Evolutionary conservation across 2,113 vertebrate genomes (phyloP).

Genomic region (Passer domesticus): DNA sequence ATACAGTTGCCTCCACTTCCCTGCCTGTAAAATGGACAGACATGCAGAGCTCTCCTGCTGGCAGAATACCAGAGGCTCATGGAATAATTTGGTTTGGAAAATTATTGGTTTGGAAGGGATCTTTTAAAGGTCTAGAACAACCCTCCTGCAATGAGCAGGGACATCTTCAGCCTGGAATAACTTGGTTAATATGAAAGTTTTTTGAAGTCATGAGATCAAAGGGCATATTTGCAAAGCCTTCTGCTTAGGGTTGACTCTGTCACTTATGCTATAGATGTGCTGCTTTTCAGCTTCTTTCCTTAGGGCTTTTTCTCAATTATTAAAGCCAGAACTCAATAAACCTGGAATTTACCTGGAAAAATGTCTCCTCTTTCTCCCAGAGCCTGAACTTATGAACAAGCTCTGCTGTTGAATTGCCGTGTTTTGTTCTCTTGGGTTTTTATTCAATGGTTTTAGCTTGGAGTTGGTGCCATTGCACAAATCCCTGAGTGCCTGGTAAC

Average conservation of each 20-base stretch:
- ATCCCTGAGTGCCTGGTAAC: rapidly evolving
- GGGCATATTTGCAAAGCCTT: background rate
- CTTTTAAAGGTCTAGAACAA: background rate
- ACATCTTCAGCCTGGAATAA: background rate
- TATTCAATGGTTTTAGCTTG: background rate
- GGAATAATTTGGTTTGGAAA: background rate
- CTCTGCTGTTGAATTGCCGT: background rate
- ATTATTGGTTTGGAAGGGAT: background rate
- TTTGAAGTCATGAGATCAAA: background rate
- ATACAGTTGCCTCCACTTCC: background rate
- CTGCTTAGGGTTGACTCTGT: background rate
- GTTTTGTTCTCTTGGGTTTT: background rate
- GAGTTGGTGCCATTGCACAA: background rate
- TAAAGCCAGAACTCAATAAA: background rate
- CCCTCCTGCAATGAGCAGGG: background rate
- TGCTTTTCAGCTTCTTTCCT: background rate
- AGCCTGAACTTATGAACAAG: background rate
- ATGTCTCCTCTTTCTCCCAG: background rate
- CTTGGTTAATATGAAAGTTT: background rate
- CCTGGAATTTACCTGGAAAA: background rate
- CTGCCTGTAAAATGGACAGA: background rate
- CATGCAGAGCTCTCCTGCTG: background rate
- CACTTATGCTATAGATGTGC: background rate
- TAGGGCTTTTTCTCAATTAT: background rate
- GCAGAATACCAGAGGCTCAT: background rate